Conservation (phyloP, 37 sponge, comb jelly and placozoan species). For the Cladorhizidae sp. region DNA sequence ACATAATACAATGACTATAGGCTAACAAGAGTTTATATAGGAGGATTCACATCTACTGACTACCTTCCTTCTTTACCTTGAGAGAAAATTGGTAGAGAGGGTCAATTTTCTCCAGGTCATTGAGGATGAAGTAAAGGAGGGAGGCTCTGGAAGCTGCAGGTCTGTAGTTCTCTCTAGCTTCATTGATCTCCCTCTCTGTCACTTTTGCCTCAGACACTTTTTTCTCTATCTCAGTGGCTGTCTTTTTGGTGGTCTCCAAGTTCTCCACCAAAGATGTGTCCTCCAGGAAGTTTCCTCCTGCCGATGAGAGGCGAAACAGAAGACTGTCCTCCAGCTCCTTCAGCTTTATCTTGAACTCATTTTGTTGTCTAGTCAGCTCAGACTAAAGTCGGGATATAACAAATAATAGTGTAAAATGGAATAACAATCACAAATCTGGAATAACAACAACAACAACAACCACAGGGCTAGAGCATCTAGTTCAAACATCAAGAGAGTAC, state of each 20-base stretch:
- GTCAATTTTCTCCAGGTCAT: constrained; percentile 97
- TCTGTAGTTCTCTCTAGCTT: constrained; percentile 93
- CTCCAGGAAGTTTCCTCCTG: constrained; percentile 96
- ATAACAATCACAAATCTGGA: not conserved
- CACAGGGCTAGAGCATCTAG: too few relatives aligned
- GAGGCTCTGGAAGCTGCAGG: constrained; percentile 96
- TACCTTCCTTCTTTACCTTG: constrained; percentile 43
- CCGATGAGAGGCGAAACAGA: constrained; percentile 93
- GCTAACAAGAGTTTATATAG: not conserved
- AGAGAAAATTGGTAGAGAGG: constrained; percentile 99
- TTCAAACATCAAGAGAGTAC: too few relatives aligned
- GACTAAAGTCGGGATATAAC: constrained; percentile 45
- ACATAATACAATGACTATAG: not conserved
- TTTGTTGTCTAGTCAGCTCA: constrained; percentile 93
- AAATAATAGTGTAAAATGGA: not conserved
- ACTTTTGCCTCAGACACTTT: constrained; percentile 84
- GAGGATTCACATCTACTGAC: not conserved
- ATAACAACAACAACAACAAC: too few relatives aligned
- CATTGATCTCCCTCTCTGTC: constrained; percentile 97
- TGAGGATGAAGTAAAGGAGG: constrained; percentile 97
- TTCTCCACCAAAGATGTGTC: constrained; percentile 98
- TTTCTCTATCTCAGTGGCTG: constrained; percentile 89
- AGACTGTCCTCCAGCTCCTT: constrained; percentile 96
- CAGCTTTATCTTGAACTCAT: constrained; percentile 97
- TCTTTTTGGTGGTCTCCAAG: constrained; percentile 96